Evolutionary conservation across 2,113 vertebrate genomes (phyloP).

Genomic region (Sakesphorus luctuosus): DNA sequence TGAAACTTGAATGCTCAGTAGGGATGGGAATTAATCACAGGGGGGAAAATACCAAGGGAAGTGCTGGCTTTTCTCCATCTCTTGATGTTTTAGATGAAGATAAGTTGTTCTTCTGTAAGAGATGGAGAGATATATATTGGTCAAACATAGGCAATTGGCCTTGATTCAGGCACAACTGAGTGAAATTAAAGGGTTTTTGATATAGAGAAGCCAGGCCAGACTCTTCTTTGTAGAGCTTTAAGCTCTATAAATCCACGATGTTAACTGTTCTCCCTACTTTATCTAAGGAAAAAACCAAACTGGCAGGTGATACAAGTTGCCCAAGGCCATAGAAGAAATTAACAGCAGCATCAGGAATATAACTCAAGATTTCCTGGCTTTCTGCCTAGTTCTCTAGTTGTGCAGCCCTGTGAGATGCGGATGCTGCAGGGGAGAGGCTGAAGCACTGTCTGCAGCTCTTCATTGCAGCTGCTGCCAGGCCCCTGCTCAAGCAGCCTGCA

Average conservation of each 20-base stretch:
- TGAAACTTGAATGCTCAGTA: conserved; percentile 60
- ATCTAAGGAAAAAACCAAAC: conserved; percentile 59
- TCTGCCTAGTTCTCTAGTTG: background rate
- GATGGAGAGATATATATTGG: conserved; percentile 64
- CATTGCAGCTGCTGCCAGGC: background rate
- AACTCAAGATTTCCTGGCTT: conserved; percentile 57
- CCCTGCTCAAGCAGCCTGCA: background rate
- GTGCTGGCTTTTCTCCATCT: conserved; percentile 62
- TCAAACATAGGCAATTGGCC: conserved; percentile 56
- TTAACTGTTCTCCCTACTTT: conserved; percentile 56
- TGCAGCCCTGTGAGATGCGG: background rate
- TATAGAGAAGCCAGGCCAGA: conserved; percentile 55
- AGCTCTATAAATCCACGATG: conserved; percentile 37
- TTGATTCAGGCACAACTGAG: conserved; percentile 62
- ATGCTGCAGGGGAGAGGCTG: background rate
- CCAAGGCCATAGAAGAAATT: conserved; percentile 59
- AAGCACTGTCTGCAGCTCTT: background rate
- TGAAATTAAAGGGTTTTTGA: conserved; percentile 52
- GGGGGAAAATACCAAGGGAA: conserved; percentile 54
- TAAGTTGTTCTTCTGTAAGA: conserved; percentile 59
- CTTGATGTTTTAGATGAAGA: conserved; percentile 69
- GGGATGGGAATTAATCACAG: conserved; percentile 59
- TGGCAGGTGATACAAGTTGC: conserved; percentile 66
- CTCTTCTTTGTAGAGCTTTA: conserved; percentile 57
- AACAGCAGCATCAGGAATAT: conserved; percentile 58